Evolutionary conservation across 37 sponge, comb jelly and placozoan genomes (phyloP), one percentile per base, ranked within the genome.

Genomic region (Corticium candelabrum): DNA sequence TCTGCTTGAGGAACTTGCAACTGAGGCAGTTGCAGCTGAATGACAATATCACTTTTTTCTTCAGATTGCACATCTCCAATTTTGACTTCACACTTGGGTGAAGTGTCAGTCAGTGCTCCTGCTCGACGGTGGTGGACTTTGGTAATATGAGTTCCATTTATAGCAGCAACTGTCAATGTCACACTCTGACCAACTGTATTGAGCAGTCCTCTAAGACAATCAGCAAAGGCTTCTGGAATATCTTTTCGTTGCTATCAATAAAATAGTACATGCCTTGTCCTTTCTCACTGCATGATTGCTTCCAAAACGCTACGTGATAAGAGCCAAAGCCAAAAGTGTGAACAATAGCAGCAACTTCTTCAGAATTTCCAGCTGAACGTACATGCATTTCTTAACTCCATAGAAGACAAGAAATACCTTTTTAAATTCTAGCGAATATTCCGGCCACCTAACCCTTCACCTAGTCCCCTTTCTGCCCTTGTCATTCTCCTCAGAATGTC

Each of bases 251-350:
- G 11, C 77, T 38, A 71, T 94, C 95, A 78, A 94, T 94, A 81
- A 74, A 94, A 68, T 90, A 94, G 75, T 94, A 94, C 40, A 88
- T 83, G 37, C 95, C 95, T 37, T 88, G 84, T 38, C 84, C 91
- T 15, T 84, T 84, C 30, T 86, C 83, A 5, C 92, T 87, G 35
- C 90, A 84, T 34, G 85, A 86, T 40, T 90, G 85, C 70, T 90
- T 83, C 71, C 90, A 43, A 33, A 27, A 37, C 38, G 91, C 84
- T 78, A 86, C 78, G 68, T 90, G 95, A 41, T 94, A 87, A 82
- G 83, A 77, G 0, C 95, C 95, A 74, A 90, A 94, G 0, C 95
- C 95, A 84, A 94, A 94, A 0, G 95, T 94, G 84, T 94, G 86
- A 0, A 94, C 86, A 27, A 90, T 90, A 0, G 89, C 95, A 40